Evolutionary conservation across 30 jellyfish, hydroid and myxozoan genomes (phyloP).

Genomic region (Catostylus mosaicus): DNA sequence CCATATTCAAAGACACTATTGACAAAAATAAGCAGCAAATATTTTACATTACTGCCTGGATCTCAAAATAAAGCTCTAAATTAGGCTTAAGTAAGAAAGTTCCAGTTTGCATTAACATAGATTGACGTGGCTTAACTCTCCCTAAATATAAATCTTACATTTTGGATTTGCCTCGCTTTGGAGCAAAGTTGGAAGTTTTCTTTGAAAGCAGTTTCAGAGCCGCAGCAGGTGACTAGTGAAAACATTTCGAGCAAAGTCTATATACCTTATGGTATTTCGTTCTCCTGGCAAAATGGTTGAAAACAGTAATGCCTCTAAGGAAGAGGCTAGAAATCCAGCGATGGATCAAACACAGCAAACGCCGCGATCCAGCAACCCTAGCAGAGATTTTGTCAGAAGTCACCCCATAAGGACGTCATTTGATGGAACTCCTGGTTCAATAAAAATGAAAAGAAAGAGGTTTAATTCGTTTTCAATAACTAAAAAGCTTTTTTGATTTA

Average conservation of each 20-base stretch:
- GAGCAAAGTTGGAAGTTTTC: background rate
- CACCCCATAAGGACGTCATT: background rate
- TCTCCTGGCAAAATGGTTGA: slow-evolving; percentile 20
- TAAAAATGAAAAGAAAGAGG: slow-evolving; percentile 30
- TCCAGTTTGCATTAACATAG: too few species aligned
- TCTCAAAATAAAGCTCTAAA: too few species aligned
- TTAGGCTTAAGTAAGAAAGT: too few species aligned
- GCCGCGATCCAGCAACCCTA: background rate
- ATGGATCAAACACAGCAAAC: slow-evolving; percentile 8
- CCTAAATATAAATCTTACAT: too few species aligned
- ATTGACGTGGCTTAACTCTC: too few species aligned
- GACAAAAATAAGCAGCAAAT: too few species aligned
- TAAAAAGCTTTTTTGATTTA: too few species aligned
- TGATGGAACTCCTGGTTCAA: slow-evolving; percentile 45
- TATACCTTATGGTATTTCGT: background rate
- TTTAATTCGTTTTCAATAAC: too few species aligned
- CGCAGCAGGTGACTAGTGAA: background rate
- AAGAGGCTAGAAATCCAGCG: background rate
- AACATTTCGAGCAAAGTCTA: background rate
- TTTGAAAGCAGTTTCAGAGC: background rate
- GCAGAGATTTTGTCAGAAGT: background rate
- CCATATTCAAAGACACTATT: too few species aligned
- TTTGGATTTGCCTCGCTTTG: background rate
- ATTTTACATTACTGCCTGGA: too few species aligned
- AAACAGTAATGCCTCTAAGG: background rate